Percentiles rank a stretch among this genome's conserved stretches.
These are phyloP conservation scores for Agelaius tricolor DNA, from an alignment of 2,113 vertebrate genomes.

Conservation along the genomic window DNA sequence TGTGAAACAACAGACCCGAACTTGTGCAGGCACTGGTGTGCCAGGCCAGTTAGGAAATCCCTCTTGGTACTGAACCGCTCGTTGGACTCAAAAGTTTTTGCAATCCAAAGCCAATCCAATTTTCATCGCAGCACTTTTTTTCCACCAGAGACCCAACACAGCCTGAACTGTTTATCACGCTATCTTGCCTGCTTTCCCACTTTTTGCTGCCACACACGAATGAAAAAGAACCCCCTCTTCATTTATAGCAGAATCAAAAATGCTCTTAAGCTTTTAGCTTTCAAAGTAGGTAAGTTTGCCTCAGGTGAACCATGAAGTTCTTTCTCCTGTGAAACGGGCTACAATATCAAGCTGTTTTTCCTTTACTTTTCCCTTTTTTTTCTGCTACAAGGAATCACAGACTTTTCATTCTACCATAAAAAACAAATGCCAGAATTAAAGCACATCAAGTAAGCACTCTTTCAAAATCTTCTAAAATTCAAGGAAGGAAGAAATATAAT, in stretches of 20 bases:
- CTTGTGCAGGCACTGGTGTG: constrained; percentile 66
- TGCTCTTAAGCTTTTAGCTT: constrained; percentile 43
- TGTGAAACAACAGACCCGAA: constrained; percentile 71
- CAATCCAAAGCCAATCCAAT: constrained; percentile 51
- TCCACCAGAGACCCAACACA: constrained; percentile 58
- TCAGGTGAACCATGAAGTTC: constrained; percentile 44
- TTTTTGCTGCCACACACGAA: constrained; percentile 59
- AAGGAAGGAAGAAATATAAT: constrained; percentile 23
- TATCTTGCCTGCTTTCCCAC: constrained; percentile 35
- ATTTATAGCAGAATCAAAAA: constrained; percentile 43
- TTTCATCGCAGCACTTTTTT: constrained; percentile 55
- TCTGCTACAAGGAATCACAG: constrained; percentile 53
- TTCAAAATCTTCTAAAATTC: constrained; percentile 58
- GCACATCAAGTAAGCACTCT: constrained; percentile 55
- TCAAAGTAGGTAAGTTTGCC: constrained; percentile 20
- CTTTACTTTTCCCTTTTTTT: constrained; percentile 55
- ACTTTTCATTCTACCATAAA: constrained; percentile 55
- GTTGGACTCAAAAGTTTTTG: constrained; percentile 54
- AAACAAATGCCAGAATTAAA: constrained; percentile 62
- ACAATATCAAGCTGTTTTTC: constrained; percentile 17
- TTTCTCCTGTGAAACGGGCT: constrained; percentile 17
- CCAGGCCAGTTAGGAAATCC: constrained; percentile 65
- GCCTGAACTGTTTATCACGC: constrained; percentile 44
- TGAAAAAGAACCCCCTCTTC: constrained; percentile 54
- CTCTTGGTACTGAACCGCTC: constrained; percentile 29